Evolutionary conservation across 2,888 invertebrate species (phyloP).

Genomic region (Tenthredo notha): DNA sequence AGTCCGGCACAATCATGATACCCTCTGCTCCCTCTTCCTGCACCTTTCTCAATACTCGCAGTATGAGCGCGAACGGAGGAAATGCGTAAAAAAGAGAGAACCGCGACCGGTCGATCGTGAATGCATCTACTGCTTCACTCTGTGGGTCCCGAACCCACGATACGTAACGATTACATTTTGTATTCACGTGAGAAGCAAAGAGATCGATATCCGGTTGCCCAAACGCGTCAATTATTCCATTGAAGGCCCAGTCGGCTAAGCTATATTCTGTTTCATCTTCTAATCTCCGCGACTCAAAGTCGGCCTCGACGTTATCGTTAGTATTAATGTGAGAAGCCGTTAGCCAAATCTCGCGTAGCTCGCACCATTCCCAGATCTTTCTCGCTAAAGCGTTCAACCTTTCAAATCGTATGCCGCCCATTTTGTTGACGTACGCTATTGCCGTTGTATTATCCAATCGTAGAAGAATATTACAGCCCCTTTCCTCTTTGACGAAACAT

Average conservation of each 20-base stretch:
- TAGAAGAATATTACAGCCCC: conserved; percentile 44
- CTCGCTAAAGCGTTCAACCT: conserved; percentile 35
- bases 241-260: conserved; percentile 49
- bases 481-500: conserved; percentile 47
- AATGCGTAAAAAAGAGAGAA: conserved; percentile 57
- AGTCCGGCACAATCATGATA: background rate
- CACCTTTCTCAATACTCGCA: conserved; percentile 58
- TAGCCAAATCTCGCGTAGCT: conserved; percentile 39
- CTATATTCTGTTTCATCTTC: conserved; percentile 55
- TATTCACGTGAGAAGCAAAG: conserved; percentile 58
- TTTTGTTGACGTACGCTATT: conserved; percentile 56
- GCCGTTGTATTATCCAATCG: conserved; percentile 56
- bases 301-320: conserved; percentile 53
- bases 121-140: conserved; percentile 53
- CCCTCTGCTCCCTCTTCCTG: background rate
- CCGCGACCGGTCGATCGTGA: conserved; percentile 48
- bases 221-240: conserved; percentile 40
- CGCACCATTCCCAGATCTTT: conserved; percentile 56
- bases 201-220: conserved; percentile 56
- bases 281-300: conserved; percentile 50
- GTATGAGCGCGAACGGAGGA: conserved; percentile 56
- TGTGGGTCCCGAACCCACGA: conserved; percentile 56
- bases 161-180: conserved; percentile 54
- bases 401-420: conserved; percentile 52
- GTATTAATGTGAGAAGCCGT: conserved; percentile 55